Conservation (phyloP, 1,140 invertebrate genomes). For the Tetranychus urticae region DNA sequence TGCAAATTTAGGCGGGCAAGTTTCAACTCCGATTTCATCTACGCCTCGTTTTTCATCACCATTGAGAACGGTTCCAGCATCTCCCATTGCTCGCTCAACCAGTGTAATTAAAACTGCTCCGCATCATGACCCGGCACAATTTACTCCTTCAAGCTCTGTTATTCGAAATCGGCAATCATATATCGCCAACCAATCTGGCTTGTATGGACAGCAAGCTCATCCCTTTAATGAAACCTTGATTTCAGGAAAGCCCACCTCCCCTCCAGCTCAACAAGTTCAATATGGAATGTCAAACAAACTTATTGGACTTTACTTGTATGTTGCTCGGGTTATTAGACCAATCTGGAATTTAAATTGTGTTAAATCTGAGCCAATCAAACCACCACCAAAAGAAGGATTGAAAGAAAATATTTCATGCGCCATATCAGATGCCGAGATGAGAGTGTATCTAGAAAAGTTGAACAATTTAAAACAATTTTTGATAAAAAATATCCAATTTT, state of each 20-base stretch:
- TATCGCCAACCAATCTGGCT: neutral
- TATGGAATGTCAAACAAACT: conserved; percentile 36
- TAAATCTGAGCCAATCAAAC: conserved; percentile 14
- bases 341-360: conserved; percentile 21
- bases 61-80: neutral
- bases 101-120: too few species aligned
- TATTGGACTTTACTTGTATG: conserved; percentile 71
- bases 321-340: conserved; percentile 39
- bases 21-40: neutral
- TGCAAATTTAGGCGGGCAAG: neutral
- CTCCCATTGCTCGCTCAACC: neutral
- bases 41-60: neutral
- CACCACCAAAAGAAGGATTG: conserved; percentile 8
- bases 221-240: neutral
- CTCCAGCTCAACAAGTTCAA: neutral
- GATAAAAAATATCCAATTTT: conserved; percentile 29
- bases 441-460: conserved; percentile 32
- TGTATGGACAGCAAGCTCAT: neutral
- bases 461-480: conserved; percentile 35
- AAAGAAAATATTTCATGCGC: conserved; percentile 19
- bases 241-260: neutral
- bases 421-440: conserved; percentile 29
- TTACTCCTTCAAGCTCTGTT: too few species aligned
- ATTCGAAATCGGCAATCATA: neutral
- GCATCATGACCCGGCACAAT: too few species aligned